Evolutionary conservation across 2,888 invertebrate genomes (phyloP), one percentile per base, ranked within the genome.

Genomic region (Caenorhabditis zanzibari): DNA sequence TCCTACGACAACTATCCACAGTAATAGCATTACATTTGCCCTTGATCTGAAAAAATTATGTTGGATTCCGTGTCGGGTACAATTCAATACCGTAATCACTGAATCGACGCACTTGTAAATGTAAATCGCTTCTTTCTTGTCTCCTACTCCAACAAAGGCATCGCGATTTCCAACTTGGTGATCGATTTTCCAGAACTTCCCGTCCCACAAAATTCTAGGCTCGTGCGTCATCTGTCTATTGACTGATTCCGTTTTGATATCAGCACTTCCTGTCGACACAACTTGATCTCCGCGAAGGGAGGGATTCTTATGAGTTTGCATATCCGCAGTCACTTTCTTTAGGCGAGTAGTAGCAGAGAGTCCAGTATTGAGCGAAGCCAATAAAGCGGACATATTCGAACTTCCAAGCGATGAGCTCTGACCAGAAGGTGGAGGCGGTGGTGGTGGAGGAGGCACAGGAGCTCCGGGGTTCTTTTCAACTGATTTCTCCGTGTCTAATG

Each of bases 251-350:
- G 32, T 44, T n/a, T 22, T 49, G 49, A 24, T 73, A 22, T n/a
- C n/a, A n/a, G n/a, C n/a, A n/a, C 14, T 22, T 49, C 24, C 38
- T 10, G 14, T 19, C 24, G n/a, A 19, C 16, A 26, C 24, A 22
- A 24, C 28, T 12, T 32, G 35, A 7, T 44, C 22, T 10, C 9
- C 49, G 9, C 97, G 95, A 89, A 99, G 94, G 24, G 94, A 94
- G 7, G 97, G 95, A 94, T 99, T 99, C 94, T 99, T 99, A 94
- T 98, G 98, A 4, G 98, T 98, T 94, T 98, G 97, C 97, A 97
- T 97, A 26, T 98, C 97, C 44, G 96, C 95, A 14, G 97, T 96
- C 73, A 99, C 94, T 68, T 90, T 91, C 77, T 86, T 90, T 79
- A 91, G 73, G 4, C 95, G 96, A 94, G 95, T 95, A 24, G 98